Base-by-base conservation (phyloP, 2,113 vertebrate genomes). In the Penelope pileata region DNA sequence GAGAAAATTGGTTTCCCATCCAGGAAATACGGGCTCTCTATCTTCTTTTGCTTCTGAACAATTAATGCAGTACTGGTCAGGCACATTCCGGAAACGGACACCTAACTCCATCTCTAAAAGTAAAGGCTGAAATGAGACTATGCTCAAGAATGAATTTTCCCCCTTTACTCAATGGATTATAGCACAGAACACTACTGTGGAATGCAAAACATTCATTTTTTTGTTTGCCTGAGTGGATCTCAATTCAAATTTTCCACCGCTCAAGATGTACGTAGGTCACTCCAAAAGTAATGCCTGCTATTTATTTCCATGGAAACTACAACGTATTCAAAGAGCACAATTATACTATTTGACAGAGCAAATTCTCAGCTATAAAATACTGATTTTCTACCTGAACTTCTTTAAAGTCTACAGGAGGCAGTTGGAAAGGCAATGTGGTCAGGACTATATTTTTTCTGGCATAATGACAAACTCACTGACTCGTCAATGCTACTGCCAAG, bases 401-500 rank as follows among this genome's bases (percentile, higher is more conserved):
- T 59, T 23, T 53, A 4, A 58, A 88, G 36, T 70, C 70, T 92
- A 51, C 34, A 9, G 8, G 32, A 82, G 51, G 58, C 34, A 59
- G n/a, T 68, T 24, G 12, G 42, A 51, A 60, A 86, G 66, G n/a
- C 38, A 86, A 73, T 66, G 83, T 77, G 53, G 32, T 60, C 64
- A 80, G 63, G 29, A 54, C 43, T 88, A 4, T 42, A 38, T 54
- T 86, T 53, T 59, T 47, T 72, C 73, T 83, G 45, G 38, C 53
- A 90, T 62, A 88, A 79, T 85, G 43, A 94, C 79, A 87, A 88
- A 95, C 30, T 85, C 63, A 53, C 75, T 76, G 78, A 62, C 91
- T 88, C 90, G 62, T 32, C 56, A 58, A 34, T n/a, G 34, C 22
- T 59, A 22, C n/a, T 12, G 9, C 26, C 10, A 75, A 75, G 82